Evolutionary conservation across 2,888 invertebrate genomes (phyloP).

Genomic region (Colletes collaris): DNA sequence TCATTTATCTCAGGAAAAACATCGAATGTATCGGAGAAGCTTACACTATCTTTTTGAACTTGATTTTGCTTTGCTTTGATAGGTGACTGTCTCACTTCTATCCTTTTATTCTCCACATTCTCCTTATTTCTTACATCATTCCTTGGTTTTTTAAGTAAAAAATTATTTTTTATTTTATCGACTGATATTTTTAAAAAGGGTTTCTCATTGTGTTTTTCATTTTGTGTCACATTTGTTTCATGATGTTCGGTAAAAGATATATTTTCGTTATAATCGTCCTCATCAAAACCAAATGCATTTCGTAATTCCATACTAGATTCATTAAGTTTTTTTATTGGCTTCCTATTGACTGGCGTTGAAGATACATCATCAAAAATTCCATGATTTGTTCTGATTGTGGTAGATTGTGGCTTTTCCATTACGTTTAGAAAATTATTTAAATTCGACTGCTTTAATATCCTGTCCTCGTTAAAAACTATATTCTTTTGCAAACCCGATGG

Average conservation of each 20-base stretch:
- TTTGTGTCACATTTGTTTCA: background rate
- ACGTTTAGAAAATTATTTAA: conserved; percentile 75
- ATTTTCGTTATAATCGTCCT: conserved; percentile 45
- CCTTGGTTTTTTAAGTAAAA: conserved; percentile 36
- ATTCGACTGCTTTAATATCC: conserved; percentile 72
- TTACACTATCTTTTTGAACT: conserved; percentile 38
- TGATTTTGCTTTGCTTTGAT: conserved; percentile 13
- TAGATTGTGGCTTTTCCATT: conserved; percentile 72
- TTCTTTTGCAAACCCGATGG: conserved; percentile 63
- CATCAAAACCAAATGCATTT: conserved; percentile 77
- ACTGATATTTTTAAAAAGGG: conserved; percentile 61
- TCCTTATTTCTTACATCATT: conserved; percentile 24
- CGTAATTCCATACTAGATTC: conserved; percentile 52
- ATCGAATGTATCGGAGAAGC: conserved; percentile 76
- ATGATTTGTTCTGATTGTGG: conserved; percentile 69
- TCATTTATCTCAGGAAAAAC: conserved; percentile 55
- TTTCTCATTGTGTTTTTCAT: background rate
- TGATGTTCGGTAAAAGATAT: conserved; percentile 4
- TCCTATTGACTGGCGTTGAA: conserved; percentile 64
- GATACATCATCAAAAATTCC: conserved; percentile 74
- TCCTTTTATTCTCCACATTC: conserved; percentile 17
- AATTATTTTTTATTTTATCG: conserved; percentile 61
- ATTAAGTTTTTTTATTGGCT: conserved; percentile 39
- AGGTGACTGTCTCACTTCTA: conserved; percentile 7
- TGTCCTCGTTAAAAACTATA: conserved; percentile 31